Percentiles rank a stretch among this genome's conserved stretches.
Conservation (phyloP, 2,888 invertebrate genomes). For the Iselma pallidipennis region DNA sequence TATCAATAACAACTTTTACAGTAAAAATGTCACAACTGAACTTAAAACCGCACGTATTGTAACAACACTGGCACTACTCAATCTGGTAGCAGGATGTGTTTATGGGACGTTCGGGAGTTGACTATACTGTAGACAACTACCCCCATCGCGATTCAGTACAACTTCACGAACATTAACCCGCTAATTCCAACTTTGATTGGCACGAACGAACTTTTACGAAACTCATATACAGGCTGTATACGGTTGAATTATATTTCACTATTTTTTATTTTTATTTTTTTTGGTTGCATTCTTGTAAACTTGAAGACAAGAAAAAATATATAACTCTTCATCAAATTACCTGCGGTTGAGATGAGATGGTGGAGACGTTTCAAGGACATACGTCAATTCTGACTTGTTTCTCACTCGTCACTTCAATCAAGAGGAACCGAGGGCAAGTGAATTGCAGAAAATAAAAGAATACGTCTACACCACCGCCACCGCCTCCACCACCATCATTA, state of each 20-base stretch:
- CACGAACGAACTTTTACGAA: too few relatives aligned
- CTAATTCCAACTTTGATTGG: not conserved
- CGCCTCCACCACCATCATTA: constrained; percentile 3
- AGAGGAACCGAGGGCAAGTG: constrained; percentile 13
- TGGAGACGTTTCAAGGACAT: constrained; percentile 39
- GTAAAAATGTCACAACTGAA: constrained; percentile 46
- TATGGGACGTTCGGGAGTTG: constrained; percentile 37
- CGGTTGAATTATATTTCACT: too few relatives aligned
- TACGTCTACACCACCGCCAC: not conserved
- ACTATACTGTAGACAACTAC: constrained; percentile 13
- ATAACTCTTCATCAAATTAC: constrained; percentile 48
- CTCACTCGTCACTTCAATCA: constrained; percentile 26
- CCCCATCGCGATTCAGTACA: constrained; percentile 2
- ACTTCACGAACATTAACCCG: not conserved
- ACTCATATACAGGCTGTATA: too few relatives aligned
- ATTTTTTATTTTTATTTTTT: not conserved
- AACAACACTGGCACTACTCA: constrained; percentile 33
- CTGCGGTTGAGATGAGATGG: constrained; percentile 30
- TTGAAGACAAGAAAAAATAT: not conserved
- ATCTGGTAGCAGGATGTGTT: constrained; percentile 38
- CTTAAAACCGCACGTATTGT: constrained; percentile 32
- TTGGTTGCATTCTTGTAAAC: not conserved
- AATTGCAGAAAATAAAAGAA: constrained; percentile 5
- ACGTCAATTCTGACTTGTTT: constrained; percentile 29
- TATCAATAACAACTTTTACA: constrained; percentile 52